phyloP scores from a whole-genome alignment of 2,113 vertebrate species.

The Myotis davidii region DNA sequence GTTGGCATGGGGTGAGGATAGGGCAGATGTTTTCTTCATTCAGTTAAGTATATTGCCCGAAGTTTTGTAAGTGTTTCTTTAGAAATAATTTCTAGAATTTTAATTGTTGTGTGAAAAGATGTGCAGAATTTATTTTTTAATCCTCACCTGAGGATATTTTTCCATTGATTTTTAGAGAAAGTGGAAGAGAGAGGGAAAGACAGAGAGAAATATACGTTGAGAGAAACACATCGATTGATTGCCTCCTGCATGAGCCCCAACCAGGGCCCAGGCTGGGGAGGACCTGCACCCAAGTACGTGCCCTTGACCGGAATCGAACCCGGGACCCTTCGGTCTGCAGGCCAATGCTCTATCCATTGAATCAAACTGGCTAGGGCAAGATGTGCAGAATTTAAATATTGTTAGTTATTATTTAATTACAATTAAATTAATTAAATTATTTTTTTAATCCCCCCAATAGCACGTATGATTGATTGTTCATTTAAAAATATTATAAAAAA shows the following conservation, averaged over 20 bases:
- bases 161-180: no score
- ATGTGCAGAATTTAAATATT: background rate
- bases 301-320: no score
- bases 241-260: no score
- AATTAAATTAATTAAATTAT: background rate
- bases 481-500: background rate
- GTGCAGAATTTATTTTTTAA: background rate
- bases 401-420: background rate
- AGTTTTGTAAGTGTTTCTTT: background rate
- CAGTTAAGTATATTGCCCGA: background rate
- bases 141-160: no score
- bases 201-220: no score
- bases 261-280: no score
- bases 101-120: background rate
- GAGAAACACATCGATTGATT: no score
- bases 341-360: no score
- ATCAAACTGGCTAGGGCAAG: no score
- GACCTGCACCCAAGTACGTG: no score
- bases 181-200: no score
- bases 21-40: background rate
- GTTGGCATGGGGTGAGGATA: background rate
- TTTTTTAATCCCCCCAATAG: background rate
- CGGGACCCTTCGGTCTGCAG: no score
- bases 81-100: constrained; percentile 14
- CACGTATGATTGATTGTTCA: background rate